Base-by-base conservation (phyloP, 2,888 invertebrate genomes). In the Aromia moschata region DNA sequence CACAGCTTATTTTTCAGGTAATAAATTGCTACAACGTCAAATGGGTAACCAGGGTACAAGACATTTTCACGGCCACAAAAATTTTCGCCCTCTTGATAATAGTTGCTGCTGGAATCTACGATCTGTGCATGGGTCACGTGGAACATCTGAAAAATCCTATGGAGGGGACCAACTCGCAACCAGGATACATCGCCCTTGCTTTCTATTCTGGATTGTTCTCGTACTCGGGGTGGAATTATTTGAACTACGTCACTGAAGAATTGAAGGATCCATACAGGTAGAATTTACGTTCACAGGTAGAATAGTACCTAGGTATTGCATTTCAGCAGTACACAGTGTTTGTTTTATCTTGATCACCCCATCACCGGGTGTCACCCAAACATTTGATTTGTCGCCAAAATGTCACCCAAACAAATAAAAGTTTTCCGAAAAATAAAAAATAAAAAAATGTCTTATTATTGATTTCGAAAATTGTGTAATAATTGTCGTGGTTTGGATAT, bases 1-100 rank as follows among this genome's bases (percentile, higher is more conserved):
- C 9, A 25, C 25, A 25, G 38, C 37, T 52, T 20, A 30, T 18
- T 56, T 57, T 58, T 16, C 91, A 67, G 67, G 60, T 91, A 41
- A 90, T 98, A 69, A 98, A 98, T 81, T 97, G 97, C 79, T 94
- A 91, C 80, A 94, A 96, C 79, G 98, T 98, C 3, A 95, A 94
- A 83, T 94, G 92, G 93, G 96, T 96, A 37, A 95, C 97, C 1
- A 86, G 93, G 62, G 91, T 98, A 0, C 97, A 97, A 75, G 96
- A 96, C 74, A 87, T 93, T 25, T 98, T 97, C 80, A 96, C 96
- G 0, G 91, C 90, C 7, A 94, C 96, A 18, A 98, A 98, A 82
- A 86, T 97, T 60, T 85, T 89, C 1, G 95, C 96, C 2, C 82
- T 97, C 17, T 82, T 91, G 16, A 84, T 94, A 62, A 92, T 97